Conservation (phyloP, 1,140 invertebrate genomes). For the Drosophila equinoxialis region DNA sequence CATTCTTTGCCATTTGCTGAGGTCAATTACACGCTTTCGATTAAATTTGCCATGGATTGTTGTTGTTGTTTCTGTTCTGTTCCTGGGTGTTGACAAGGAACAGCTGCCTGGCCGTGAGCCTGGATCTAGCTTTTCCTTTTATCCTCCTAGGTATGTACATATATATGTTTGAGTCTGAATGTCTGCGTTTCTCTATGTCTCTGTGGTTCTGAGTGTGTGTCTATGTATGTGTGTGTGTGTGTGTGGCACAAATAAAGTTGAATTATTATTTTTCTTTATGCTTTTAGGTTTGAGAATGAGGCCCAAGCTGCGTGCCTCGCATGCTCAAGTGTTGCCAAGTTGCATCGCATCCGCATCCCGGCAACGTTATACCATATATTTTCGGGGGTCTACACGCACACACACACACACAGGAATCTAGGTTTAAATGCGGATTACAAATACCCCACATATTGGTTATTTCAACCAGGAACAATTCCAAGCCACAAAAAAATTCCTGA, state of each 20-base stretch:
- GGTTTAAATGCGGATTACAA: conserved; percentile 57
- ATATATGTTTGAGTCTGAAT: conserved; percentile 32
- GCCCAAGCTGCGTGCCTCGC: conserved; percentile 59
- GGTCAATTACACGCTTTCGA: conserved; percentile 81
- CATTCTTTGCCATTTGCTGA: conserved; percentile 71
- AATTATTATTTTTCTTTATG: conserved; percentile 81
- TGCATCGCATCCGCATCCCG: conserved; percentile 53
- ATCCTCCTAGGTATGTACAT: conserved; percentile 18
- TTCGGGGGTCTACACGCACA: conserved; percentile 18
- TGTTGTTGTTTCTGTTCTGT: conserved; percentile 29
- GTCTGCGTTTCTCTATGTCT: conserved; percentile 20
- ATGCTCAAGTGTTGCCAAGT: conserved; percentile 77
- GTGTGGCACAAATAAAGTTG: conserved; percentile 78
- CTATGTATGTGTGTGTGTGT: conserved; percentile 1
- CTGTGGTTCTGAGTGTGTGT: conserved; percentile 6
- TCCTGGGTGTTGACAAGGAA: conserved; percentile 72
- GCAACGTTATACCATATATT: conserved; percentile 63
- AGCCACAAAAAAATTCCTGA: conserved; percentile 26
- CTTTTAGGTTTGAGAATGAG: conserved; percentile 23
- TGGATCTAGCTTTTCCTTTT: conserved; percentile 34
- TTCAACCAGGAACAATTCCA: conserved; percentile 27
- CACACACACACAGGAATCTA: conserved; percentile 34
- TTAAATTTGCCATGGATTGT: conserved; percentile 73
- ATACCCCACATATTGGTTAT: conserved; percentile 54
- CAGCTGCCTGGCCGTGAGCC: conserved; percentile 55